Percentiles rank a stretch among this genome's conserved stretches.
phyloP scores from a whole-genome alignment of 2,113 vertebrate species.

The Danionella cerebrum region DNA sequence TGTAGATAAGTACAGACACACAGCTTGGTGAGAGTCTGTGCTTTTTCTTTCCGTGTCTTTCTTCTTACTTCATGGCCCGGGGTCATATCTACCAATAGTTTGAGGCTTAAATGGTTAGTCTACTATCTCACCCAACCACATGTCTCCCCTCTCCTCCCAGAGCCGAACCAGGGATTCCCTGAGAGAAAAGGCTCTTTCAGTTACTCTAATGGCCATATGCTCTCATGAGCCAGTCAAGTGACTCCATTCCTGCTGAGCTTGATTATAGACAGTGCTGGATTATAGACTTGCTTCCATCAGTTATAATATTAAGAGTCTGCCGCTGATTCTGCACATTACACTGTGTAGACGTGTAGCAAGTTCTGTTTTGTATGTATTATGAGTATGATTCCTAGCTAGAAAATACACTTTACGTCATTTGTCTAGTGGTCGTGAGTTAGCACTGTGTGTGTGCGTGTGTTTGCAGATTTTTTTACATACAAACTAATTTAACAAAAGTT shows the following conservation, averaged over 20 bases:
- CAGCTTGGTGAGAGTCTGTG: conserved; percentile 19
- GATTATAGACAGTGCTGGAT: conserved; percentile 32
- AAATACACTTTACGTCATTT: no score
- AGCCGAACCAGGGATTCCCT: background rate
- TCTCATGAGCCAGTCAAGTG: conserved; percentile 37
- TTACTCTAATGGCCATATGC: conserved; percentile 30
- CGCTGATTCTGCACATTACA: background rate
- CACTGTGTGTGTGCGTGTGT: no score
- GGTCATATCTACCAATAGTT: conserved; percentile 34
- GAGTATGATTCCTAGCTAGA: no score
- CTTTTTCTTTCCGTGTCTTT: background rate
- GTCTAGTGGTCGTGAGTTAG: no score
- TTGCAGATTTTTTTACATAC: no score
- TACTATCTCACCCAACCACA: conserved; percentile 43
- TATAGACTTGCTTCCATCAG: background rate
- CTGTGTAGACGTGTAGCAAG: background rate
- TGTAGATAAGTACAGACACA: no score
- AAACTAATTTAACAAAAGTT: no score
- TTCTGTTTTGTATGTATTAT: no score
- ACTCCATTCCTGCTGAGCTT: conserved; percentile 18
- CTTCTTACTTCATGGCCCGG: conserved; percentile 22
- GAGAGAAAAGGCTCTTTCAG: background rate
- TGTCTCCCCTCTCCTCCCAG: conserved; percentile 18
- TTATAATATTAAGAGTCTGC: background rate
- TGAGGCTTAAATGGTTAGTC: conserved; percentile 13